phyloP scores from a whole-genome alignment of 2,888 invertebrate genomes.

The Uropetala carovei region DNA sequence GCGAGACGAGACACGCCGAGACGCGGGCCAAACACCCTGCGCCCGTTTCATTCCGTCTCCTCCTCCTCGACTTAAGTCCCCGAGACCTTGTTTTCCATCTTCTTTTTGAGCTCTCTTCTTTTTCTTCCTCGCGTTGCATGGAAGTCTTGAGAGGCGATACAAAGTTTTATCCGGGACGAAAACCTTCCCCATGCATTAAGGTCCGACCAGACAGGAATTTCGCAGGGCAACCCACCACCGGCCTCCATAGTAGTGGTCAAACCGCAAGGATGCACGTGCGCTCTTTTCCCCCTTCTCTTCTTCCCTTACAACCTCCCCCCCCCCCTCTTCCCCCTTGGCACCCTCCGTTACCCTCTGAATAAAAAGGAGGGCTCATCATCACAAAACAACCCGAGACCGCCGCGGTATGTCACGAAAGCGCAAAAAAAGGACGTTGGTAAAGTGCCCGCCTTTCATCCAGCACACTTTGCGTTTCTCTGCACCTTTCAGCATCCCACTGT shows the following conservation, averaged over 20 bases:
- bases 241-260: background rate
- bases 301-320: too few relatives aligned
- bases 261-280: constrained; percentile 5
- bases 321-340: too few relatives aligned
- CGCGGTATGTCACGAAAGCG: background rate
- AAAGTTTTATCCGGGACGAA: background rate
- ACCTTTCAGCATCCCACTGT: too few relatives aligned
- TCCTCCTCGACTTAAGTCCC: background rate
- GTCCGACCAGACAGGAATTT: background rate
- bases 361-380: background rate
- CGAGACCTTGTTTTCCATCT: too few relatives aligned
- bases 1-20: background rate
- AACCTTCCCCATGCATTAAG: background rate
- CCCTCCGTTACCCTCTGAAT: too few relatives aligned
- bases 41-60: background rate
- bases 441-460: background rate
- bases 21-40: background rate
- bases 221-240: background rate
- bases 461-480: too few relatives aligned
- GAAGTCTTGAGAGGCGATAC: background rate
- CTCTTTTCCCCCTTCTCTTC: too few relatives aligned
- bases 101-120: too few relatives aligned
- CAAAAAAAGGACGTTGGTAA: background rate
- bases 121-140: too few relatives aligned
- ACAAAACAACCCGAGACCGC: background rate